These are phyloP conservation scores for Gandaritis pyraliata DNA, from an alignment of 2,888 invertebrate species.

Conservation along the genomic window DNA sequence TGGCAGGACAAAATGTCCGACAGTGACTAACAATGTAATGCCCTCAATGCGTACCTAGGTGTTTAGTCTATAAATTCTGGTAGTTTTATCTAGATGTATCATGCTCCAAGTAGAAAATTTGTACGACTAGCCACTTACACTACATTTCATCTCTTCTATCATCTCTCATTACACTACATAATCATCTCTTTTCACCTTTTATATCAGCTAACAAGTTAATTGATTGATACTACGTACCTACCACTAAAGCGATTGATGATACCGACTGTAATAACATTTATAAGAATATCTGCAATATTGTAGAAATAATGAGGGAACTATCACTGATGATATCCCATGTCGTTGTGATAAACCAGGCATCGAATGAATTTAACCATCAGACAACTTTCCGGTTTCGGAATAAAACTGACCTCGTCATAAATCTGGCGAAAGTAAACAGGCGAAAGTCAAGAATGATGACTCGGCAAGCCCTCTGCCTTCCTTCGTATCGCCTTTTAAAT, in stretches of 20 bases:
- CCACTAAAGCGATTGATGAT: background rate
- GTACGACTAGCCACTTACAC: background rate
- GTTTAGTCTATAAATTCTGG: background rate
- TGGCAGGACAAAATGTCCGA: conserved; percentile 25
- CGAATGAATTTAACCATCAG: conserved; percentile 2
- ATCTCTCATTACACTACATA: background rate
- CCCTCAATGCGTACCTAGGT: no score
- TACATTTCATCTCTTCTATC: no score
- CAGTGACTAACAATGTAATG: conserved; percentile 8
- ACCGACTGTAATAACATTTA: background rate
- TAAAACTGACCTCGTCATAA: conserved; percentile 42
- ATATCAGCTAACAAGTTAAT: background rate
- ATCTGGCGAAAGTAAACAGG: conserved; percentile 47
- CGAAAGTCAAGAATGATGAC: conserved; percentile 53
- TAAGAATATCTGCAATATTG: background rate
- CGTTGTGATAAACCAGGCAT: conserved; percentile 19
- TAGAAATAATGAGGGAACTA: conserved; percentile 10
- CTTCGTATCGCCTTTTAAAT: conserved; percentile 42
- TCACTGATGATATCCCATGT: conserved; percentile 7
- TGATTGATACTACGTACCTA: background rate
- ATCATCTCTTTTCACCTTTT: background rate
- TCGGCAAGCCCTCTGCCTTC: conserved; percentile 41
- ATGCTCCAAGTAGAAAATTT: background rate
- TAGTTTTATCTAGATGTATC: background rate
- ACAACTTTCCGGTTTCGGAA: conserved; percentile 35